phyloP scores from a whole-genome alignment of 1,140 invertebrate genomes.

The Rhynchophorus ferrugineus region DNA sequence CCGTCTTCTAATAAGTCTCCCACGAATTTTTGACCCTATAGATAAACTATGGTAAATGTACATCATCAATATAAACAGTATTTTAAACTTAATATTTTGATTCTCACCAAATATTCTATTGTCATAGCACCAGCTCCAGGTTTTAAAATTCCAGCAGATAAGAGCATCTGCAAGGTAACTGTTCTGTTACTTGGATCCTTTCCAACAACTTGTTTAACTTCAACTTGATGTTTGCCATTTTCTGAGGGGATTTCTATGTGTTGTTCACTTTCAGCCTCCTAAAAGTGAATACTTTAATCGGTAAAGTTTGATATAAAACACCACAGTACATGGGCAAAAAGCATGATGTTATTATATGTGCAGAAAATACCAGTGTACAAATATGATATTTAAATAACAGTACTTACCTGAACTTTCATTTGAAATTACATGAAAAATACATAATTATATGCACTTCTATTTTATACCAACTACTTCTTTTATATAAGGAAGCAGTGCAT shows the following conservation, averaged over 20 bases:
- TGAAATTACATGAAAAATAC: too few species aligned
- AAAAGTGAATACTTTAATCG: conserved; percentile 29
- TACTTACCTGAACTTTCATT: too few species aligned
- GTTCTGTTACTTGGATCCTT: conserved; percentile 53
- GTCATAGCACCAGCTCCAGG: conserved; percentile 74
- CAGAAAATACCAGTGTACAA: too few species aligned
- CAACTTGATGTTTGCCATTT: conserved; percentile 32
- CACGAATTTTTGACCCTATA: conserved; percentile 78
- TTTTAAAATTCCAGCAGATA: conserved; percentile 72
- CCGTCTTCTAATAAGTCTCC: conserved; percentile 79
- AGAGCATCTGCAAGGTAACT: conserved; percentile 75
- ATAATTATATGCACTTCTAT: too few species aligned
- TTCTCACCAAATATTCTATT: conserved; percentile 73
- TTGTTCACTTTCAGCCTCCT: conserved; percentile 47
- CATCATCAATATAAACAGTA: conserved; percentile 14
- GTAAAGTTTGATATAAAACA: too few species aligned
- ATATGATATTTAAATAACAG: too few species aligned
- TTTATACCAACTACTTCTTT: too few species aligned
- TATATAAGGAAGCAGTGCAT: conserved; percentile 2
- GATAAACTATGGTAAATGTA: background rate
- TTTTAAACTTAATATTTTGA: too few species aligned
- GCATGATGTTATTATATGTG: too few species aligned
- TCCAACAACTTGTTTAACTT: conserved; percentile 21
- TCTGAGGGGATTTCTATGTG: conserved; percentile 38
- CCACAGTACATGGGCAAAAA: too few species aligned